Conservation (phyloP, 2,113 vertebrate genomes). For the Pedetes capensis region DNA sequence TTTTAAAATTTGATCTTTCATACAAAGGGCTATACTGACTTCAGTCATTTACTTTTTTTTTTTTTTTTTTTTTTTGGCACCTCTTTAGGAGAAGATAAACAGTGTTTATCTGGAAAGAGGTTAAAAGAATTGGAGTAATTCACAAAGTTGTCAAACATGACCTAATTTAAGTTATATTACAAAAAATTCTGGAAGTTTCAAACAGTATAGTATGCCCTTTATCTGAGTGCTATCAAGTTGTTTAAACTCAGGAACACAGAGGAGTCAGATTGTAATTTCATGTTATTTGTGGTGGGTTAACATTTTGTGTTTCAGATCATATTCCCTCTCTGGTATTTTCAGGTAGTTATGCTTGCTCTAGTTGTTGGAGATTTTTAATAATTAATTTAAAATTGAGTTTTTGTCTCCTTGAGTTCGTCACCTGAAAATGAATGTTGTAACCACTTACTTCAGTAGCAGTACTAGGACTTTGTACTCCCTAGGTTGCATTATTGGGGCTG, state of each 20-base stretch:
- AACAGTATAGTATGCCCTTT: not conserved
- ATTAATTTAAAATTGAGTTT: not conserved
- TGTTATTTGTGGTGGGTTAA: not conserved
- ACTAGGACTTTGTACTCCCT: not conserved
- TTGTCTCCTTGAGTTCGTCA: not conserved
- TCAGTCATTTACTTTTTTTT: not conserved
- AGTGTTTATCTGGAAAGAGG: not conserved
- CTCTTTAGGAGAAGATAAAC: not conserved
- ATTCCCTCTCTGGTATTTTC: not conserved
- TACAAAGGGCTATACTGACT: not conserved
- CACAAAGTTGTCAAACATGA: not conserved
- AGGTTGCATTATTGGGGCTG: conserved; percentile 35
- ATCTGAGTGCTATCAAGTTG: not conserved
- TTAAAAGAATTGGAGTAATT: not conserved
- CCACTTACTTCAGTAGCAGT: not conserved
- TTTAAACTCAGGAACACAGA: too few relatives aligned
- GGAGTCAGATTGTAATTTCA: too few relatives aligned
- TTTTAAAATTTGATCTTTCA: not conserved
- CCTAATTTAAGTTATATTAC: not conserved
- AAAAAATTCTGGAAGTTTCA: conserved; percentile 24
- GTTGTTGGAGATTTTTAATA: not conserved
- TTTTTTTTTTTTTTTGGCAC: not conserved
- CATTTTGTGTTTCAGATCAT: not conserved
- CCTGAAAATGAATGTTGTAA: not conserved
- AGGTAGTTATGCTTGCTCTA: not conserved